Evolutionary conservation across 2,888 invertebrate genomes (phyloP).

Genomic region (Leptinotarsa haldemani): DNA sequence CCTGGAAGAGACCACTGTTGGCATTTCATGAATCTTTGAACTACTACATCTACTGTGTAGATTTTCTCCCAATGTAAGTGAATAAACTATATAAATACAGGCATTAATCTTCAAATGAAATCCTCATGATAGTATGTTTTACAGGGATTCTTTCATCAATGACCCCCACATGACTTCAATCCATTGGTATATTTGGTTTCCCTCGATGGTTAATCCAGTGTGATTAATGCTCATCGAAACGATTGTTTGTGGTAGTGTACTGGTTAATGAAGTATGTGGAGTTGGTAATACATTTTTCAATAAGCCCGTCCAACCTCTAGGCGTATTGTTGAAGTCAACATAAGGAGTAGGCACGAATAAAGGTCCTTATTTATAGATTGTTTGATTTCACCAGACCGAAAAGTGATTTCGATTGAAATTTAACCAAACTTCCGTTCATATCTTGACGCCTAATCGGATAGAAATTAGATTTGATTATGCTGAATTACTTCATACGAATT

Average conservation of each 20-base stretch:
- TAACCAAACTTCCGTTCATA: conserved; percentile 36
- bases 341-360: conserved; percentile 47
- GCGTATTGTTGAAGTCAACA: conserved; percentile 61
- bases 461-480: conserved; percentile 45
- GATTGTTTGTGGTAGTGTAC: conserved; percentile 37
- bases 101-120: too few relatives aligned
- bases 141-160: neutral
- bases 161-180: neutral
- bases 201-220: conserved; percentile 27
- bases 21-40: too few relatives aligned
- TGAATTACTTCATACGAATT: conserved; percentile 27
- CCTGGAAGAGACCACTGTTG: too few relatives aligned
- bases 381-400: conserved; percentile 51
- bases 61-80: too few relatives aligned
- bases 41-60: too few relatives aligned
- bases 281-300: conserved; percentile 45
- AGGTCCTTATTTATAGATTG: conserved; percentile 46
- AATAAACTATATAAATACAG: too few relatives aligned
- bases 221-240: conserved; percentile 30
- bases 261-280: conserved; percentile 46
- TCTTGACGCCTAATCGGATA: conserved; percentile 48
- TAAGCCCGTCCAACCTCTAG: conserved; percentile 56
- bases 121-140: too few relatives aligned
- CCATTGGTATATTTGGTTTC: conserved; percentile 21
- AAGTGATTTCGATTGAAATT: conserved; percentile 36